These are phyloP conservation scores for Nomada flava DNA, from an alignment of 2,888 invertebrate species.

Conservation along the genomic window DNA sequence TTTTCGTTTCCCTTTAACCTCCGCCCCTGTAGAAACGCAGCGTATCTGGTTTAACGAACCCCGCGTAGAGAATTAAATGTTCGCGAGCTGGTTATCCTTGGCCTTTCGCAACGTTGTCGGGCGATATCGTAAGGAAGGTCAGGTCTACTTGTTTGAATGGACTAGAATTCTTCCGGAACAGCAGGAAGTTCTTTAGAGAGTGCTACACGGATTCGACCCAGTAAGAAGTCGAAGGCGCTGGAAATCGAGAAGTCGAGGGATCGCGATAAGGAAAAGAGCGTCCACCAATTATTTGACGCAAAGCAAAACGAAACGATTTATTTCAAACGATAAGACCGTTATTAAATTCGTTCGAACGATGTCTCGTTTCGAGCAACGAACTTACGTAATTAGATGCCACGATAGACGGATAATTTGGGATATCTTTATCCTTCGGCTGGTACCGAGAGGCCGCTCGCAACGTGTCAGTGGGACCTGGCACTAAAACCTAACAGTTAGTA, in stretches of 20 bases:
- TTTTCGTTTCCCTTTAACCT: not conserved
- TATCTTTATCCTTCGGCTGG: conserved; percentile 47
- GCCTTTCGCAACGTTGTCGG: conserved; percentile 46
- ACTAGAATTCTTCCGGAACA: conserved; percentile 40
- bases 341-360: too few relatives aligned
- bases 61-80: conserved; percentile 8
- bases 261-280: not conserved
- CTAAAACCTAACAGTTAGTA: conserved; percentile 71
- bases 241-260: conserved; percentile 31
- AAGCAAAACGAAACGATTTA: too few relatives aligned
- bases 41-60: conserved; percentile 2
- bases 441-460: conserved; percentile 57
- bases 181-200: conserved; percentile 40
- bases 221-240: conserved; percentile 48
- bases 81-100: conserved; percentile 38
- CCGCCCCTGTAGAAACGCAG: not conserved
- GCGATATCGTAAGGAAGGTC: conserved; percentile 57
- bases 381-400: not conserved
- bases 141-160: conserved; percentile 56
- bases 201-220: conserved; percentile 36
- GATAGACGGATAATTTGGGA: conserved; percentile 15
- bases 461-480: conserved; percentile 69
- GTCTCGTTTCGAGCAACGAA: not conserved
- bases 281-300: not conserved
- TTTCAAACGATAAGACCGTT: too few relatives aligned